Conservation (phyloP, 23 tunicate species). For the Halocynthia aurantium region DNA sequence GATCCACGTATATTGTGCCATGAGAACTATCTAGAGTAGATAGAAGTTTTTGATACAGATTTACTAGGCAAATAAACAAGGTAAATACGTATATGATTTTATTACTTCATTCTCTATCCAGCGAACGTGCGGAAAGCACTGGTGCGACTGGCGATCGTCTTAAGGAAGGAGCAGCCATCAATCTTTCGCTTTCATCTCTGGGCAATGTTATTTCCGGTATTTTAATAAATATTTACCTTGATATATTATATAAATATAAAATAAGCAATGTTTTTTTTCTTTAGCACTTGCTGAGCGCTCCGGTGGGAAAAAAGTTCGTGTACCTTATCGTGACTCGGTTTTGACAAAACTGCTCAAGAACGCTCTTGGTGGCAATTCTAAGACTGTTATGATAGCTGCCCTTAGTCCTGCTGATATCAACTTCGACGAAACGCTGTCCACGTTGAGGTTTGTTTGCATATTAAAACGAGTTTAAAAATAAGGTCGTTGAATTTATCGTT, state of each 20-base stretch:
- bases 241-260: not conserved
- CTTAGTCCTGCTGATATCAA: conserved; percentile 80
- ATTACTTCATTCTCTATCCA: not conserved
- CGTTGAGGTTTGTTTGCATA: conserved; percentile 21
- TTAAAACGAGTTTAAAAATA: too few species aligned
- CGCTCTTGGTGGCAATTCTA: conserved; percentile 74
- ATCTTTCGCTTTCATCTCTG: conserved; percentile 47
- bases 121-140: conserved; percentile 53
- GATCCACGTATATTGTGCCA: too few species aligned
- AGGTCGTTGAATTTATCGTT: not conserved
- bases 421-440: conserved; percentile 65
- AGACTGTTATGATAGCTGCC: conserved; percentile 84
- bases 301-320: conserved; percentile 20
- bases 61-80: too few species aligned
- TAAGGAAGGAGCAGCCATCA: conserved; percentile 74
- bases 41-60: too few species aligned
- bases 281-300: conserved; percentile 24
- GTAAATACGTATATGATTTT: too few species aligned
- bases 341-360: conserved; percentile 62
- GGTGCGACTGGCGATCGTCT: conserved; percentile 74
- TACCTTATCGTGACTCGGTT: conserved; percentile 65
- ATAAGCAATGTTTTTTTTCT: not conserved
- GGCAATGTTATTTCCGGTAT: conserved; percentile 53
- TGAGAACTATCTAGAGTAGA: too few species aligned
- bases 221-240: too few species aligned